Conservation (phyloP, 1,140 invertebrate genomes). For the Drosophila sucinea region DNA sequence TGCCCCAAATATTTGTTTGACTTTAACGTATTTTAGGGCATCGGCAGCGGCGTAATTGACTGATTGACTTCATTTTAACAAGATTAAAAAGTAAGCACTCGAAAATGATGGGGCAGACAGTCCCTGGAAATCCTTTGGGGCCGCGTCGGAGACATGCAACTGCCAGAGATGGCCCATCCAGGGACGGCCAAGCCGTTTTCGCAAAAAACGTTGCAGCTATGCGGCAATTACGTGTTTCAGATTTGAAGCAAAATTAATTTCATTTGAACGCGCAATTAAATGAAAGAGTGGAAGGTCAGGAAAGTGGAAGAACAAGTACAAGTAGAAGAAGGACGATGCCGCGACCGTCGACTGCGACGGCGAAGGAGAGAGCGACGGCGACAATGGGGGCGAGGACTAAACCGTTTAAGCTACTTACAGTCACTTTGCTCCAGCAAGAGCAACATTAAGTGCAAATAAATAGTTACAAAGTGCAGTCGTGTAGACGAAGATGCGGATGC, state of each 20-base stretch:
- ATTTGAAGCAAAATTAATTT: slow-evolving; percentile 71
- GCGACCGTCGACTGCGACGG: slow-evolving; percentile 9
- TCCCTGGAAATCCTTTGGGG: slow-evolving; percentile 12
- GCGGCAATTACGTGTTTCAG: slow-evolving; percentile 43
- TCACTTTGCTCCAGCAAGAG: slow-evolving; percentile 47
- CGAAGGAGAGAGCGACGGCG: background rate
- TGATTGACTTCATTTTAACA: slow-evolving; percentile 62
- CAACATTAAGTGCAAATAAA: slow-evolving; percentile 70
- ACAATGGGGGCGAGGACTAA: slow-evolving; percentile 27
- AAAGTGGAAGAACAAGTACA: slow-evolving; percentile 12
- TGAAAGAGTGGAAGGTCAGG: slow-evolving; percentile 53
- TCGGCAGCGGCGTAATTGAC: slow-evolving; percentile 46
- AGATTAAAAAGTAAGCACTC: slow-evolving; percentile 47
- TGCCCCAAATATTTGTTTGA: background rate
- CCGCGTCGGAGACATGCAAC: slow-evolving; percentile 19
- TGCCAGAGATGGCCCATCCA: background rate
- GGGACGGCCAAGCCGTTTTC: background rate
- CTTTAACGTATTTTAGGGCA: slow-evolving; percentile 3
- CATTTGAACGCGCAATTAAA: slow-evolving; percentile 77
- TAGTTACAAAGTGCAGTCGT: slow-evolving; percentile 60
- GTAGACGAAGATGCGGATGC: slow-evolving; percentile 34
- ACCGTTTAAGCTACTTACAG: slow-evolving; percentile 74
- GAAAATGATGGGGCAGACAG: slow-evolving; percentile 36
- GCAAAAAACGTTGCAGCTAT: slow-evolving; percentile 28
- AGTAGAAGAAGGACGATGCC: slow-evolving; percentile 11